These are phyloP conservation scores for Muscicapa striata DNA, from an alignment of 2,797 vertebrate species.

Conservation along the genomic window DNA sequence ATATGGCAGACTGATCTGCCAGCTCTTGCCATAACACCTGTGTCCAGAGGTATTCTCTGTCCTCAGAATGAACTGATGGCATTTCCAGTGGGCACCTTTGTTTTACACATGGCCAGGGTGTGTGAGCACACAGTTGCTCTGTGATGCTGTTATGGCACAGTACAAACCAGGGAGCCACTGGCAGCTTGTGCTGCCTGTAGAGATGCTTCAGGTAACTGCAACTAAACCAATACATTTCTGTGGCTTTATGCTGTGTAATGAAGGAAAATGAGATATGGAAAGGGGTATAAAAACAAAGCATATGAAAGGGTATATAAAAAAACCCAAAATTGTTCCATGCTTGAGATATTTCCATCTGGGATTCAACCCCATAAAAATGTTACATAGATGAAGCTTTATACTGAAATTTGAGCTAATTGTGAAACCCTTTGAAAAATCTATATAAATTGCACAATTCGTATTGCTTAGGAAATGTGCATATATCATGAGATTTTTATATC, in stretches of 20 bases:
- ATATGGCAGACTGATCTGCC: neutral
- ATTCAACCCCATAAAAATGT: neutral
- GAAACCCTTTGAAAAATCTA: neutral
- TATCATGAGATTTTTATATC: neutral
- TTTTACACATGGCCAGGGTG: neutral
- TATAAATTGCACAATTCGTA: neutral
- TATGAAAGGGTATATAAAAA: neutral
- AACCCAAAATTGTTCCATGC: neutral
- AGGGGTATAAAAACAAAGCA: neutral
- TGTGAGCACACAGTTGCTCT: neutral
- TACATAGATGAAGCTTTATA: neutral
- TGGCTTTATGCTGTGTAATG: neutral
- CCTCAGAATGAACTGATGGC: neutral
- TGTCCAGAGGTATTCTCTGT: neutral
- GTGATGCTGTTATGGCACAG: neutral
- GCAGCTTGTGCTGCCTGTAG: neutral
- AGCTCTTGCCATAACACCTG: fast-evolving
- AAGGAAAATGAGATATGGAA: neutral
- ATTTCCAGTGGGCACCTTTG: neutral
- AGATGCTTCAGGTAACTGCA: neutral
- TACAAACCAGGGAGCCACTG: neutral
- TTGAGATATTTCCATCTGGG: neutral
- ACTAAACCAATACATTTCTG: neutral
- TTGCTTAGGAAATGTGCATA: neutral
- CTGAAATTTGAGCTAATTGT: neutral